A percentile compares a stretch with the other conserved stretches of the same genome.
These are phyloP conservation scores for Pelobates cultripes DNA, from an alignment of 2,797 vertebrate species.

Conservation along the genomic window DNA sequence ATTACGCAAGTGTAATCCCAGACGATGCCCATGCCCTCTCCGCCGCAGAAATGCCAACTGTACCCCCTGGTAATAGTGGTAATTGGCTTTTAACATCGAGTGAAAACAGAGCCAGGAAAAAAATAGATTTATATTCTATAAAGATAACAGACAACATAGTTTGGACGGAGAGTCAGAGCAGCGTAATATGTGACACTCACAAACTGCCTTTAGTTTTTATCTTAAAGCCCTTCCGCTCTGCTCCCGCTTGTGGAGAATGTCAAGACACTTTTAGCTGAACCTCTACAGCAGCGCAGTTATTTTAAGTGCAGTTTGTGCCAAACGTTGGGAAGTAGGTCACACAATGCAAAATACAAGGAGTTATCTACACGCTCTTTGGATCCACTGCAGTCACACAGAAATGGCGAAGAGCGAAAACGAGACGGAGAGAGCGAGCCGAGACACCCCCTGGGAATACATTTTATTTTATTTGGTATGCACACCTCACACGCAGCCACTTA, in stretches of 20 bases:
- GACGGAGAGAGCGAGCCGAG: neutral
- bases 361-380: conserved; percentile 45
- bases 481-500: conserved; percentile 10
- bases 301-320: conserved; percentile 31
- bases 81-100: no score
- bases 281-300: conserved; percentile 34
- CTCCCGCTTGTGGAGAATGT: neutral
- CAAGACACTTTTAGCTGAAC: conserved; percentile 21
- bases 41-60: no score
- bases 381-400: conserved; percentile 35
- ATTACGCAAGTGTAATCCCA: no score
- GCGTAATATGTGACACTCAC: conserved; percentile 3
- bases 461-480: conserved; percentile 35
- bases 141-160: no score
- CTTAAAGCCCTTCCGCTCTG: neutral
- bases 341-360: conserved; percentile 18
- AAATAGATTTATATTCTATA: no score
- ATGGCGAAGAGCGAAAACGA: conserved; percentile 1
- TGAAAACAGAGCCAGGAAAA: no score
- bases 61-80: no score
- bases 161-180: neutral
- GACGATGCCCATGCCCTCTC: no score
- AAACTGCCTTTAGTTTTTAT: conserved; percentile 3
- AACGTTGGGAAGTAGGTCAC: conserved; percentile 44
- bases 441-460: conserved; percentile 14